A percentile compares a stretch with the other conserved stretches of the same genome.
Conservation (phyloP, 2,113 vertebrate genomes). For the Entelurus aequoreus region DNA sequence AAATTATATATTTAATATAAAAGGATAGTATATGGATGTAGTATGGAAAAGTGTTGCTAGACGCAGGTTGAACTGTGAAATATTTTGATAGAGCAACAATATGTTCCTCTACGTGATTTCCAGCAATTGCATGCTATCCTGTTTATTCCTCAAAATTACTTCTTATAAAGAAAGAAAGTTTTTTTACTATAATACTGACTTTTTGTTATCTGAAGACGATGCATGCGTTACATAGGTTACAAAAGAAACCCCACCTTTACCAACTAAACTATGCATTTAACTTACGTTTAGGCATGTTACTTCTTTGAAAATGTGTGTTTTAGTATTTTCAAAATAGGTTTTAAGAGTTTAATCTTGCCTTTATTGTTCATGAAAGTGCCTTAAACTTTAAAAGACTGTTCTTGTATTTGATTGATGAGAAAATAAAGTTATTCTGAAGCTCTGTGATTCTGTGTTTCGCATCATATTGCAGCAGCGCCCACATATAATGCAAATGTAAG, state of each 20-base stretch:
- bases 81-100: slow-evolving; percentile 34
- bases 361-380: slow-evolving; percentile 61
- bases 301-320: slow-evolving; percentile 23
- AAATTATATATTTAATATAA: slow-evolving; percentile 28
- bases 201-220: slow-evolving; percentile 31
- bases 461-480: too few relatives aligned
- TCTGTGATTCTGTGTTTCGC: slow-evolving; percentile 18
- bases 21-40: slow-evolving; percentile 25
- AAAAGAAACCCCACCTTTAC: slow-evolving; percentile 29
- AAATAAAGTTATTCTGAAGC: slow-evolving; percentile 50
- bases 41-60: slow-evolving; percentile 16
- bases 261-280: slow-evolving; percentile 17
- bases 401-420: slow-evolving; percentile 41
- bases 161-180: slow-evolving; percentile 17
- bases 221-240: slow-evolving; percentile 43
- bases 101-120: slow-evolving; percentile 10
- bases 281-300: slow-evolving; percentile 32
- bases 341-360: slow-evolving; percentile 48
- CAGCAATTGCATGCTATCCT: slow-evolving; percentile 28
- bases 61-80: slow-evolving; percentile 39
- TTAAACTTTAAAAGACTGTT: slow-evolving; percentile 61
- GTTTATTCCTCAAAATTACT: slow-evolving; percentile 33
- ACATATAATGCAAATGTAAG: neutral
- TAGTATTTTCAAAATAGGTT: slow-evolving; percentile 27
- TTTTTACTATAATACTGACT: slow-evolving; percentile 19